Evolutionary conservation across 2,797 vertebrate genomes (phyloP).

Genomic region (Dendrocincla tyrannina): DNA sequence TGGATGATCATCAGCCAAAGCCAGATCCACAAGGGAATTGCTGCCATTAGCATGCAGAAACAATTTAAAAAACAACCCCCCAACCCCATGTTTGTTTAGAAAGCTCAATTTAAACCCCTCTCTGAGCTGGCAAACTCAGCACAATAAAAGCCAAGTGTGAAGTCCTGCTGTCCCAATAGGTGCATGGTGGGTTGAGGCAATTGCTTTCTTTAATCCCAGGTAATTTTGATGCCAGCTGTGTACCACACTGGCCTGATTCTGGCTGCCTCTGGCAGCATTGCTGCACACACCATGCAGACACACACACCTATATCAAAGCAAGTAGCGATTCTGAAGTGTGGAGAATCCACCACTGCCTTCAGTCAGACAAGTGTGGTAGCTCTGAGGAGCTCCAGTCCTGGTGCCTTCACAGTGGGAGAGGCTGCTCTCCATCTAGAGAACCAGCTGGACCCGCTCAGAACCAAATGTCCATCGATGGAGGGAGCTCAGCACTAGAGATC

Average conservation of each 20-base stretch:
- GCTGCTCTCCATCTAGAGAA: not conserved
- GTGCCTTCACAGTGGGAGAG: accelerated
- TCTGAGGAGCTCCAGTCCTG: not conserved
- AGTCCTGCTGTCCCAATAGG: not conserved
- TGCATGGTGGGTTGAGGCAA: not conserved
- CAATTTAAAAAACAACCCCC: not conserved
- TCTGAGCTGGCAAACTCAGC: not conserved
- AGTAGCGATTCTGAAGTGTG: accelerated
- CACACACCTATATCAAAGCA: not conserved
- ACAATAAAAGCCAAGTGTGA: not conserved
- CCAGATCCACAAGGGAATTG: not conserved
- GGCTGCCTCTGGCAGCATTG: not conserved
- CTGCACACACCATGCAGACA: not conserved
- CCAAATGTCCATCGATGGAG: not conserved
- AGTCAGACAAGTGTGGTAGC: not conserved
- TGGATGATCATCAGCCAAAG: not conserved
- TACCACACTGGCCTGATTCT: accelerated
- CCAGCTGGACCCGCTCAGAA: not conserved
- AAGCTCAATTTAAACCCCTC: not conserved
- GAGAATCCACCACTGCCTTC: not conserved
- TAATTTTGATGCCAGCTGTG: not conserved
- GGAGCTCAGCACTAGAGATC: not conserved
- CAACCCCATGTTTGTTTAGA: not conserved
- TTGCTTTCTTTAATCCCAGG: not conserved
- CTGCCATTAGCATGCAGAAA: not conserved